Evolutionary conservation across 2,888 invertebrate genomes (phyloP), one percentile per base, ranked within the genome.

Genomic region (Brassicogethes aeneus): DNA sequence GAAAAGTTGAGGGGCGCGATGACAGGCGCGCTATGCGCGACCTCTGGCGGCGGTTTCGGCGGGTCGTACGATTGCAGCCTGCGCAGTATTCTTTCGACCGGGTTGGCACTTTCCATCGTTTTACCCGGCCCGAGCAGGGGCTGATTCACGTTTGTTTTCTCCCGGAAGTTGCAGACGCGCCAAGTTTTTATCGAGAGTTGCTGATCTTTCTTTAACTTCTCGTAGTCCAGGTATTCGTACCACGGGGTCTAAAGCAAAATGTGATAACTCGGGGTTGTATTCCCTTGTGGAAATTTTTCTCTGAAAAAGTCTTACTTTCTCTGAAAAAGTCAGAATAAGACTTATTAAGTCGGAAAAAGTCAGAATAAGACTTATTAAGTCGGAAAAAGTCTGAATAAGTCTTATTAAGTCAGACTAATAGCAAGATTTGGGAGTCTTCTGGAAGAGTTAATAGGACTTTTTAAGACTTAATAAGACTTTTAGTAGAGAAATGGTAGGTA

Each of bases 201-300:
- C 60, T 78, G 76, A 16, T 70, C 68, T 42, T 70, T 67, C 42
- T 75, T 73, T 15, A 82, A 68, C 12, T 66, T 56, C 40, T 74
- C 72, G 17, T 76, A 70, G 60, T 80, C 76, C 1, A 85, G 59
- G 56, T 75, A 80, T 55, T 85, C 82, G 12, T 79, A 67, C 85
- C 85, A 85, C 17, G 79, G 77, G 40, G 61, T 63, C 74, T 74
- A 52, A 57, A 44, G 39, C 37, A 39, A 34, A 29, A 34, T n/a
- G n/a, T n/a, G n/a, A n/a, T n/a, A n/a, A n/a, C n/a, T n/a, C n/a
- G n/a, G n/a, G n/a, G n/a, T n/a, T n/a, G n/a, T n/a, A n/a, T n/a
- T n/a, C n/a, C n/a, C n/a, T n/a, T n/a, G n/a, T n/a, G n/a, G n/a
- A n/a, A n/a, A n/a, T n/a, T n/a, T n/a, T n/a, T n/a, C n/a, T n/a